Evolutionary conservation across 2,888 invertebrate genomes (phyloP), one percentile per base, ranked within the genome.

Genomic region (Pristionchus japonicus): DNA sequence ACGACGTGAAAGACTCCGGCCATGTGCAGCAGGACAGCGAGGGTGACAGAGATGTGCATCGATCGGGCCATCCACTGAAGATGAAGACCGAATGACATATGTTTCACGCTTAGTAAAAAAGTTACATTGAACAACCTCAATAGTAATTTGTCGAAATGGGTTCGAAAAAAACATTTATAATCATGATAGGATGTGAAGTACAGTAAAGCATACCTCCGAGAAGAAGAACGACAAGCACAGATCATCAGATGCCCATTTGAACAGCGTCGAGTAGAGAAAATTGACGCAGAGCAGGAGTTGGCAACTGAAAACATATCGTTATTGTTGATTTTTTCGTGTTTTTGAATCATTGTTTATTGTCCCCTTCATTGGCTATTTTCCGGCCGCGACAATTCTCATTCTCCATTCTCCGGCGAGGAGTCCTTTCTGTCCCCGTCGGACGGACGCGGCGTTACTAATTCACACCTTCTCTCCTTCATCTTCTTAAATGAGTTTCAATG

Each of bases 1-100:
- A 93, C 93, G 9, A 93, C 93, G 82, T 93, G 93, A 74, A 93
- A 93, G 15, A 93, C 93, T 87, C 87, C 87, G 20, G 91, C 90
- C 93, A 93, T 93, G 84, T 93, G 93, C 13, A 93, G 92, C n/a
- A 93, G 88, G 2, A 93, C 93, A 13, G 92, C 92, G 31, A 93
- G 88, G 2, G 92, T 93, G 15, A 93, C 93, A 1, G 92, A 92
- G 47, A 92, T 87, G 86, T 92, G 91, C 91, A 92, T 91, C 20
- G 91, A 90, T 6, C 89, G 87, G 15, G 91, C 86, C 87, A 87
- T 87, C 80, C 87, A 57, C 87, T 87, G 31, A 27, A 87, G 34
- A 13, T n/a, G 2, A 11, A n/a, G n/a, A n/a, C n/a, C n/a, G n/a
- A n/a, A 15, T 57, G n/a, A 27, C 3, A 37, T 70, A 70, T 70